Evolutionary conservation across 2,888 invertebrate genomes (phyloP).

Genomic region (Cheiracanthium punctorium): DNA sequence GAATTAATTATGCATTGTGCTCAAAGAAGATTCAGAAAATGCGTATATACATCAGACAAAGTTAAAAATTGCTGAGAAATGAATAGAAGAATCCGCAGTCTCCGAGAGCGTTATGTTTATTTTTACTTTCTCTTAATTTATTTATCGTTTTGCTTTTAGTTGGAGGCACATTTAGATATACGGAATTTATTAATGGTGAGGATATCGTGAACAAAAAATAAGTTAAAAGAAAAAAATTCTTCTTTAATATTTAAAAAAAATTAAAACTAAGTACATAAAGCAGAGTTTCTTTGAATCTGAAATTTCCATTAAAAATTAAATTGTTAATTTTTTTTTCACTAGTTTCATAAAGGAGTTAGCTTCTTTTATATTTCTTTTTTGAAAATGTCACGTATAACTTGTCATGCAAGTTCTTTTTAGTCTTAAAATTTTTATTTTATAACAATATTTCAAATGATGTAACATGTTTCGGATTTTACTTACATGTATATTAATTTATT

Average conservation of each 20-base stretch:
- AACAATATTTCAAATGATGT: no score
- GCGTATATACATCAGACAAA: not conserved
- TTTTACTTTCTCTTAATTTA: constrained; percentile 3
- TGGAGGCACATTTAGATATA: not conserved
- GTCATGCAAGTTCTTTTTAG: no score
- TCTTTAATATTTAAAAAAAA: constrained; percentile 28
- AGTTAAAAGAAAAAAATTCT: constrained; percentile 7
- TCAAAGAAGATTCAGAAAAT: not conserved
- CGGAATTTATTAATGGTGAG: not conserved
- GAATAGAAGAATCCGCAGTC: not conserved
- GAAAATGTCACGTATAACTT: no score
- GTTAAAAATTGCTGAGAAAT: not conserved
- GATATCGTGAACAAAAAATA: not conserved
- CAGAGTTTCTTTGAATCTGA: constrained; percentile 36
- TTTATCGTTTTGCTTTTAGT: constrained; percentile 10
- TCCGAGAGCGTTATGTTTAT: not conserved
- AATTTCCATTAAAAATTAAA: constrained; percentile 47
- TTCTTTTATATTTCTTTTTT: no score
- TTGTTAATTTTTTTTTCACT: no score
- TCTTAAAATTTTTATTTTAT: no score
- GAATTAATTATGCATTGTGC: constrained; percentile 34
- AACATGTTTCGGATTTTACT: no score
- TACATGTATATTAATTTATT: no score
- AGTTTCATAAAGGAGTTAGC: no score
- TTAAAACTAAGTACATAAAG: constrained; percentile 25